Evolutionary conservation across 2,888 invertebrate species (phyloP).

Genomic region (Eupeodes latifasciatus): DNA sequence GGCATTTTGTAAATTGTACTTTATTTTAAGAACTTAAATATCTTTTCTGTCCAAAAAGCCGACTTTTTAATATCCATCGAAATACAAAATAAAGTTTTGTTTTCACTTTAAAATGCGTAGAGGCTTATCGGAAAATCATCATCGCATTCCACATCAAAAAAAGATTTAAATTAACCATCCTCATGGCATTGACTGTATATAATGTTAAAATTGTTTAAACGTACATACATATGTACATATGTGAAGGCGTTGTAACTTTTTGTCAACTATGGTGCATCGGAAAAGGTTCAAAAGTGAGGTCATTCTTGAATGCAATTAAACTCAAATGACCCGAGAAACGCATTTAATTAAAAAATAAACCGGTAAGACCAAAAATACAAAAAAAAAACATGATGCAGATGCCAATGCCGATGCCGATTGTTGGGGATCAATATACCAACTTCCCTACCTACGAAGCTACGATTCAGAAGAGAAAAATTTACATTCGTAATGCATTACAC

Average conservation of each 20-base stretch:
- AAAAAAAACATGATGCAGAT: slow-evolving; percentile 33
- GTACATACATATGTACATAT: neutral
- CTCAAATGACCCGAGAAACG: slow-evolving; percentile 59
- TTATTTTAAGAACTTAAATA: too few species aligned
- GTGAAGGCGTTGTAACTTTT: neutral
- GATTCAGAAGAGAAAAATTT: neutral
- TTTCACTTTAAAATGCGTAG: neutral
- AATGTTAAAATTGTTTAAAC: neutral
- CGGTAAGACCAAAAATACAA: neutral
- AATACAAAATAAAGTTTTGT: neutral
- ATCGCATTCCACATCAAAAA: neutral
- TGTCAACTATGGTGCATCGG: neutral
- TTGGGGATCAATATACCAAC: neutral
- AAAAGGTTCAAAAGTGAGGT: slow-evolving; percentile 32
- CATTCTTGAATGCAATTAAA: slow-evolving; percentile 45
- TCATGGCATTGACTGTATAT: neutral
- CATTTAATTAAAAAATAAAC: slow-evolving; percentile 60
- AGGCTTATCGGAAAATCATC: neutral
- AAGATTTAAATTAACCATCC: neutral
- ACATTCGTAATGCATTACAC: slow-evolving; percentile 4
- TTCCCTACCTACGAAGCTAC: neutral
- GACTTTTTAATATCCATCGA: neutral
- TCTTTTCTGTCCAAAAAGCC: too few species aligned
- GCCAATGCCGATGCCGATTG: neutral
- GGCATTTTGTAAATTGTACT: too few species aligned